A percentile compares a stretch with the other conserved stretches of the same genome.
Evolutionary conservation across 1,140 invertebrate species (phyloP).

Genomic region (Leptoteleia sp.): DNA sequence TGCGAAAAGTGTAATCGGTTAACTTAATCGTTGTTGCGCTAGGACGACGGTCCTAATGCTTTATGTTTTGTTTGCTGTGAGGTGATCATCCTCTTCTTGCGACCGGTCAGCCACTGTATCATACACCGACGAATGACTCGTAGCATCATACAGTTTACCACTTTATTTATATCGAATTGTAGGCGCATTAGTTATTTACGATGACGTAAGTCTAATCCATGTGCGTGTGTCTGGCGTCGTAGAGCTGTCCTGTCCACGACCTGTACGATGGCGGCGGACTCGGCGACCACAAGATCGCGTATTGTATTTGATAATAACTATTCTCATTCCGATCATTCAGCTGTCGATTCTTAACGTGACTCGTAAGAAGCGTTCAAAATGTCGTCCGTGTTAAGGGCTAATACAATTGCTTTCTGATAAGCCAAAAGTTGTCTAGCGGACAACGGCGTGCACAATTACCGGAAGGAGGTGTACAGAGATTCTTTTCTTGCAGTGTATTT

Average conservation of each 20-base stretch:
- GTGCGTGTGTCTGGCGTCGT: constrained; percentile 73
- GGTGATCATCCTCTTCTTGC: constrained; percentile 38
- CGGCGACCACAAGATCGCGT: constrained; percentile 12
- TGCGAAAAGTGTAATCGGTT: constrained; percentile 13
- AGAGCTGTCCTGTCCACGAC: constrained; percentile 45
- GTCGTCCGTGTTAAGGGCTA: constrained; percentile 54
- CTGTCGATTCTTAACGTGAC: constrained; percentile 59
- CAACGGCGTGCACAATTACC: constrained; percentile 52
- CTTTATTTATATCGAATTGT: constrained; percentile 75
- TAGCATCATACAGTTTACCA: constrained; percentile 73
- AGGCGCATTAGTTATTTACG: constrained; percentile 74
- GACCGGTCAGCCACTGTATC: constrained; percentile 50
- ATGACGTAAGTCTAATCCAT: constrained; percentile 74
- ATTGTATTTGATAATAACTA: constrained; percentile 55
- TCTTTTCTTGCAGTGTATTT: constrained; percentile 47
- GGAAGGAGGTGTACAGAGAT: constrained; percentile 34
- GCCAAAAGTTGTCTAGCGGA: constrained; percentile 30
- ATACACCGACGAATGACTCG: constrained; percentile 65
- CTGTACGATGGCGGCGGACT: constrained; percentile 11
- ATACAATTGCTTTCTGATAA: constrained; percentile 35
- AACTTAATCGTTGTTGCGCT: constrained; percentile 13
- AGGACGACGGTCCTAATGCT: constrained; percentile 17
- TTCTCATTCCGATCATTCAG: constrained; percentile 47
- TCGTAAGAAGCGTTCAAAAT: constrained; percentile 51
- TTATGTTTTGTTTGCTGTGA: not conserved